phyloP scores from a whole-genome alignment of 92 coral and sea anemone genomes.

The Nematostella vectensis region DNA sequence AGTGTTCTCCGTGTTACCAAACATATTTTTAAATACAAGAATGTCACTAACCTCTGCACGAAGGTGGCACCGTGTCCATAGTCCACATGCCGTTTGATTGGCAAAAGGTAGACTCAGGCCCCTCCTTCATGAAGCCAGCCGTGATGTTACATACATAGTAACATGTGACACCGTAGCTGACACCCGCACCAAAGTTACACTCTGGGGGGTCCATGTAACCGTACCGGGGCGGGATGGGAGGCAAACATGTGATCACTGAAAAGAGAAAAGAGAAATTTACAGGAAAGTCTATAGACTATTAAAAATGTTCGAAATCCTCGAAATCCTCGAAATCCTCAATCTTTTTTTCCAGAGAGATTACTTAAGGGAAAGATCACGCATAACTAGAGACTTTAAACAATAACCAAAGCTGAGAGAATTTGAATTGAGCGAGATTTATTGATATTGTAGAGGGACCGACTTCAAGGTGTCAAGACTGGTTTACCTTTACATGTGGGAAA shows the following conservation, averaged over 20 bases:
- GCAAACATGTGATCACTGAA: conserved; percentile 21
- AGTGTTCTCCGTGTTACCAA: too few species aligned
- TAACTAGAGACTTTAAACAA: too few species aligned
- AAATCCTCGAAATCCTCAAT: too few species aligned
- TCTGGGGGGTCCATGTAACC: conserved; percentile 12
- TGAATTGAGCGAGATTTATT: too few species aligned
- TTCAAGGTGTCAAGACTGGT: too few species aligned
- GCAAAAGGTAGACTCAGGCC: conserved; percentile 23
- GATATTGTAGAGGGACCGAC: too few species aligned
- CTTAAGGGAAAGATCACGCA: too few species aligned
- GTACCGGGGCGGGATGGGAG: conserved; percentile 19
- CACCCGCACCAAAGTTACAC: conserved; percentile 14
- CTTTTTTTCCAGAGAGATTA: too few species aligned
- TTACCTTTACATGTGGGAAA: conserved; percentile 57
- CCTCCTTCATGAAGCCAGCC: conserved; percentile 9
- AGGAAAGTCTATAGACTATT: too few species aligned
- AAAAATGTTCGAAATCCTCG: too few species aligned
- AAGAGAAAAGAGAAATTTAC: neutral
- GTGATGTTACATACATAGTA: conserved; percentile 6
- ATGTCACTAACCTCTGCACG: conserved; percentile 23
- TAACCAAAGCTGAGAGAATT: too few species aligned
- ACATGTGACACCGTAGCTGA: conserved; percentile 18
- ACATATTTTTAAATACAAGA: too few species aligned
- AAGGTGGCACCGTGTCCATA: conserved; percentile 23
- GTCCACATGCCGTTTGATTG: conserved; percentile 32